These are phyloP conservation scores for Synergus japonicus DNA, from an alignment of 2,888 invertebrate species.

Conservation along the genomic window DNA sequence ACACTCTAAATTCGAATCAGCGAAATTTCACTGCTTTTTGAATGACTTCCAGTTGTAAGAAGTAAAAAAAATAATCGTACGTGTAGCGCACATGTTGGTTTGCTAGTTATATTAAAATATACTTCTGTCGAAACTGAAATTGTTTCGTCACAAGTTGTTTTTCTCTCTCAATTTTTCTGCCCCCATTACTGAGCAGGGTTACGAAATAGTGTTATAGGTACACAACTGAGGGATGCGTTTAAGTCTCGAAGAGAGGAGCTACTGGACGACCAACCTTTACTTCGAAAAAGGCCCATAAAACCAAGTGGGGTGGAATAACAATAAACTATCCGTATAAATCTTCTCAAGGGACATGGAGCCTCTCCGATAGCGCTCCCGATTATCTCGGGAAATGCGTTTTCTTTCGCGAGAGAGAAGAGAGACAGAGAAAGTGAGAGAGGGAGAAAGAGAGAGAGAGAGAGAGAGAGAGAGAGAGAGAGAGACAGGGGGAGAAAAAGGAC, in stretches of 20 bases:
- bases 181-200: constrained; percentile 54
- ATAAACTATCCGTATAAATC: constrained; percentile 74
- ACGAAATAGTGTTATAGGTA: constrained; percentile 34
- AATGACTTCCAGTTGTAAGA: too few species aligned
- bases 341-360: constrained; percentile 65
- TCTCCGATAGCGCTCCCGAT: constrained; percentile 69
- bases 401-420: constrained; percentile 60
- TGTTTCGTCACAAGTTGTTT: constrained; percentile 27
- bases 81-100: too few species aligned
- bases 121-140: constrained; percentile 40
- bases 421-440: constrained; percentile 49
- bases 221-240: constrained; percentile 54
- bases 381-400: constrained; percentile 72
- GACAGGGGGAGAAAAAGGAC: constrained; percentile 26
- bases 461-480: constrained; percentile 48
- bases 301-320: constrained; percentile 73
- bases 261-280: constrained; percentile 58
- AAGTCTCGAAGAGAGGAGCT: constrained; percentile 60
- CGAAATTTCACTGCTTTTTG: too few species aligned
- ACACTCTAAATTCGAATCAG: too few species aligned
- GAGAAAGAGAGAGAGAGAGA: constrained; percentile 49
- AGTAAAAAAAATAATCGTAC: too few species aligned
- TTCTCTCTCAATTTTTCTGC: constrained; percentile 46
- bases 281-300: constrained; percentile 70
- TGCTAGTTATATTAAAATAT: neutral